Evolutionary conservation across 2,888 invertebrate species (phyloP), one percentile per base, ranked within the genome.

Genomic region (Dicyrtoma fusca): DNA sequence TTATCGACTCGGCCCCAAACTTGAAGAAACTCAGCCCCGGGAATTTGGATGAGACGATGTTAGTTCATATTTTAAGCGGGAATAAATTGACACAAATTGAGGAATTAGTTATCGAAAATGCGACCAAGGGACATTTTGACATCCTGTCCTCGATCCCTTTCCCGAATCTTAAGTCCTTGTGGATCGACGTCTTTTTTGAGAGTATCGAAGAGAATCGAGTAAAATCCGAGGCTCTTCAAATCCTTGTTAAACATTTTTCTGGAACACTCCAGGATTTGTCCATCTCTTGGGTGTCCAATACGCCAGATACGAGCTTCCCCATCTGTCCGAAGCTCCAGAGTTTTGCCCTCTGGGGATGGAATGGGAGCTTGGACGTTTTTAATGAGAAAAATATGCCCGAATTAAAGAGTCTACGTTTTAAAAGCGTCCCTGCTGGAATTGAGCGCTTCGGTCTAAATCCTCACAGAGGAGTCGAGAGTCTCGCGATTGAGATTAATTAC

Each of bases 281-380:
- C 53, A 53, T 53, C 3, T 53, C 11, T 4, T 53, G 53, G 53
- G 19, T 21, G 2, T 19, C 19, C 21, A 53, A 11, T 19, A 17
- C 53, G 19, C 53, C 53, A 3, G 53, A 53, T 10, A 53, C 17
- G 4, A 19, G 19, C 53, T 53, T 53, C 19, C 53, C 53, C 1
- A 3, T 4, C 21, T 53, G 53, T 19, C 53, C 53, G 19, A 53
- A 19, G 10, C 10, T 53, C 1, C 2, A 53, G 10, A 17, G 53
- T 19, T 21, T 53, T 19, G 17, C 19, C 19, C 17, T 53, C 21
- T 17, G 21, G 53, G 53, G 53, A 4, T 53, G 11, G 17, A 53
- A 53, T 53, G 53, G 53, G 53, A 53, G 53, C 21, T 53, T 53
- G 53, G 53, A 21, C 4, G 11, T 19, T 19, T 53, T 53, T 11